phyloP scores from a whole-genome alignment of 2,888 invertebrate genomes.

The Xestoiulus laeticollis region DNA sequence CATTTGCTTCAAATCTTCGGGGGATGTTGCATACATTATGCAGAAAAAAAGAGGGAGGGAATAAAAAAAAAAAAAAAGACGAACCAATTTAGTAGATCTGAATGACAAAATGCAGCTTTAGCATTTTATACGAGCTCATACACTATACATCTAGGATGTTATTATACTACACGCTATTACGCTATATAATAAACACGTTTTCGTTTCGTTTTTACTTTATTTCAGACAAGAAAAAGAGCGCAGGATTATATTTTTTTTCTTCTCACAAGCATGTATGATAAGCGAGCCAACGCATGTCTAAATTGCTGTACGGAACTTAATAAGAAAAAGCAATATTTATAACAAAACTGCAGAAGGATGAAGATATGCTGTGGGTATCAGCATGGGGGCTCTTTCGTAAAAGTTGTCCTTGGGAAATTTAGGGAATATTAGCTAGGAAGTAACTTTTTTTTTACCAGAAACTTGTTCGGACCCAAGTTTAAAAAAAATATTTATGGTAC shows the following conservation, averaged over 20 bases:
- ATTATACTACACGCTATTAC: not conserved
- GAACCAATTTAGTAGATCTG: not conserved
- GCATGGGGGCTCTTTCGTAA: too few relatives aligned
- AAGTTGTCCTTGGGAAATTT: too few relatives aligned
- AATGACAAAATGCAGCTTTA: slow-evolving; percentile 25
- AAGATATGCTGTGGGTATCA: too few relatives aligned
- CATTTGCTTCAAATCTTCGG: not conserved
- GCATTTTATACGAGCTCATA: not conserved
- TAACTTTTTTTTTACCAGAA: too few relatives aligned
- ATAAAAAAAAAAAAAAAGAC: not conserved
- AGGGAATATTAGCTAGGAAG: too few relatives aligned
- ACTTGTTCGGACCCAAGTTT: too few relatives aligned
- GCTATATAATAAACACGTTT: not conserved
- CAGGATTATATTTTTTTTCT: not conserved
- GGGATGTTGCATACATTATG: not conserved
- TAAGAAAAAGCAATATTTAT: too few relatives aligned
- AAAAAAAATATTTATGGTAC: too few relatives aligned
- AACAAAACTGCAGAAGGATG: too few relatives aligned
- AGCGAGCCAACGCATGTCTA: too few relatives aligned
- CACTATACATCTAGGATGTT: not conserved
- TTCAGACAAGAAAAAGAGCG: not conserved
- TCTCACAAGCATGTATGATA: too few relatives aligned
- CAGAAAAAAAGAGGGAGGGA: not conserved
- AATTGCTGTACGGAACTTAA: too few relatives aligned
- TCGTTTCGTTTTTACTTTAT: not conserved